Base-by-base conservation (phyloP, 1,140 invertebrate species). In the Ditylenchus dipsaci region DNA sequence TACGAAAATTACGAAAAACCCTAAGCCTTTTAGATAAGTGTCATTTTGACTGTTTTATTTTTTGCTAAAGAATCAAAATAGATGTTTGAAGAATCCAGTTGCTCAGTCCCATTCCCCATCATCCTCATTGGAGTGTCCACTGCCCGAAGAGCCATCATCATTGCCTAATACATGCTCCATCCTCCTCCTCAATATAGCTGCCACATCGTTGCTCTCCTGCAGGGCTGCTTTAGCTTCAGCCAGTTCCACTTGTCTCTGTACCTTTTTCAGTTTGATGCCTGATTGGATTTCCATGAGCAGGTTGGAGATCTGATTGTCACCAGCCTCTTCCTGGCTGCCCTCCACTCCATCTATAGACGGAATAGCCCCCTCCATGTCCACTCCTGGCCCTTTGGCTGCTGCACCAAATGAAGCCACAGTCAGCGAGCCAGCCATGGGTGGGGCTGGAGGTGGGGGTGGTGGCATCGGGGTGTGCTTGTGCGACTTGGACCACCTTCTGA, bases 151-250 rank as follows among this genome's bases (percentile, higher is more conserved):
- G n/a, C 69, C 67, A 38, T 71, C 67, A 30, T 59, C 68, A 27
- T 49, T 42, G 17, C 78, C 77, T 26, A 76, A 23, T 11, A 80
- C 77, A 67, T 80, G 79, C 49, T 79, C 75, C 79, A 80, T 80
- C 66, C 78, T 30, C 38, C 69, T 56, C 19, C 68, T 62, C 43
- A 80, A 66, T 70, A 80, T 82, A 3, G 79, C 78, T 1, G 78
- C 79, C 30, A 80, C 78, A 42, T 80, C 73, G 26, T 80, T 77
- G 23, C 47, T 30, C 21, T 77, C 78, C 15, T 43, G 45, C n/a
- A n/a, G 33, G 7, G 75, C 74, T 15, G 67, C 67, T 3, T 67
- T 58, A 15, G 75, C 73, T 30, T 76, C 68, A 30, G 56, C 72
- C 45, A 65, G 63, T 57, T 79, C 77, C 60, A 76, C 78, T 56